A percentile compares a stretch with the other conserved stretches of the same genome.
Conservation (phyloP, 2,888 invertebrate genomes). For the Carpatolechia fugitivella region DNA sequence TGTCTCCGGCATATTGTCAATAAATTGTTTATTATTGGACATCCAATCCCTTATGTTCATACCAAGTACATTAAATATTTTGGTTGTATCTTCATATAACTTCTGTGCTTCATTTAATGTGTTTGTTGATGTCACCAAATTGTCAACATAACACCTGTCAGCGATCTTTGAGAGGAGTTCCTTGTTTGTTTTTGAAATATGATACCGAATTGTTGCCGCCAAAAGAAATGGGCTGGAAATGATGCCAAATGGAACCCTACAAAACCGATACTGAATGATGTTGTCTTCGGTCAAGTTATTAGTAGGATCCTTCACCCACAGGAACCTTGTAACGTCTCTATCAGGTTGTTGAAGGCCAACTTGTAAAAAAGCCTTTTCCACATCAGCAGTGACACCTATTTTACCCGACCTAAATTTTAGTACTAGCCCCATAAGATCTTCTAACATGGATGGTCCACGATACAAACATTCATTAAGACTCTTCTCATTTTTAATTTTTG, state of each 20-base stretch:
- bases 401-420: conserved; percentile 14
- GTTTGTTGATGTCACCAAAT: neutral
- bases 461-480: no score
- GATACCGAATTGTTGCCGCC: conserved; percentile 21
- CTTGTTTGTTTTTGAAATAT: conserved; percentile 18
- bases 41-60: no score
- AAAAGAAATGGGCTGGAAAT: conserved; percentile 25
- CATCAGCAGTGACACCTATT: conserved; percentile 17
- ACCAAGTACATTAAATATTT: neutral
- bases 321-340: no score
- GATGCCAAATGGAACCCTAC: conserved; percentile 21
- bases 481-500: no score
- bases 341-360: no score
- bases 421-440: conserved; percentile 17
- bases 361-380: no score
- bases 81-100: neutral
- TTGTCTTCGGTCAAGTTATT: neutral
- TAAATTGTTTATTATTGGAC: neutral
- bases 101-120: neutral
- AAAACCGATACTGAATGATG: conserved; percentile 12
- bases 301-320: conserved; percentile 15
- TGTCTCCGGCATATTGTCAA: neutral
- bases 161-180: neutral
- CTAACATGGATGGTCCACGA: conserved; percentile 17
- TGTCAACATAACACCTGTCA: conserved; percentile 5